Percentiles rank a stretch among this genome's conserved stretches.
These are phyloP conservation scores for Andricus quercusramuli DNA, from an alignment of 2,888 invertebrate species.

Conservation along the genomic window DNA sequence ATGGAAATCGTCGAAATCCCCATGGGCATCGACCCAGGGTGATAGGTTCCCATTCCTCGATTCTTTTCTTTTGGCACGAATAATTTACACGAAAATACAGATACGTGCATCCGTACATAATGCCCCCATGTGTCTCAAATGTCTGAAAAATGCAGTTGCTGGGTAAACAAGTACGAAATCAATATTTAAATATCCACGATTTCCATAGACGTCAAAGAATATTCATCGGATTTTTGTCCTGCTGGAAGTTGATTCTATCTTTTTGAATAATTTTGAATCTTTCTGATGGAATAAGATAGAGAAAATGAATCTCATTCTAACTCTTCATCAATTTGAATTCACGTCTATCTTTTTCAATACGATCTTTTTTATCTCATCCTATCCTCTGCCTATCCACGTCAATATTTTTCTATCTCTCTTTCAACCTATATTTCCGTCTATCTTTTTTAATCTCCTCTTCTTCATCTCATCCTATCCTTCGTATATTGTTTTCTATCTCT, in stretches of 20 bases:
- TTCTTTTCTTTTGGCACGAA: constrained; percentile 31
- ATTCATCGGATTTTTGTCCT: constrained; percentile 38
- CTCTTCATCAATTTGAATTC: too few species aligned
- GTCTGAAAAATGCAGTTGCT: constrained; percentile 37
- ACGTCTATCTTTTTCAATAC: too few species aligned
- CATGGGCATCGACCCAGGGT: constrained; percentile 46
- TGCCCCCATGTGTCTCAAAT: constrained; percentile 28
- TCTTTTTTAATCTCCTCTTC: too few species aligned
- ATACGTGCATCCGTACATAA: neutral
- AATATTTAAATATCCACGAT: constrained; percentile 64
- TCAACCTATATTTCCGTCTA: too few species aligned
- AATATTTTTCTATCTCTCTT: too few species aligned
- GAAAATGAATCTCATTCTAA: too few species aligned
- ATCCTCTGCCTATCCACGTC: too few species aligned
- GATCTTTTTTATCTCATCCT: too few species aligned
- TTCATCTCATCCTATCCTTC: too few species aligned
- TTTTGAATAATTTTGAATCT: too few species aligned
- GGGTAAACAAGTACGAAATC: constrained; percentile 52
- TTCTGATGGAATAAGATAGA: too few species aligned
- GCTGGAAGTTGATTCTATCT: neutral
- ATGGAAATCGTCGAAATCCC: constrained; percentile 50
- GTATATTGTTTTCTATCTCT: too few species aligned
- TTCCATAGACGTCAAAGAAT: constrained; percentile 54
- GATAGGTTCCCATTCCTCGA: constrained; percentile 39
- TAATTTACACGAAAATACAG: constrained; percentile 12